Evolutionary conservation across 37 sponge, comb jelly and placozoan genomes (phyloP), one percentile per base, ranked within the genome.

Genomic region (Diacarnus erythraeanus): DNA sequence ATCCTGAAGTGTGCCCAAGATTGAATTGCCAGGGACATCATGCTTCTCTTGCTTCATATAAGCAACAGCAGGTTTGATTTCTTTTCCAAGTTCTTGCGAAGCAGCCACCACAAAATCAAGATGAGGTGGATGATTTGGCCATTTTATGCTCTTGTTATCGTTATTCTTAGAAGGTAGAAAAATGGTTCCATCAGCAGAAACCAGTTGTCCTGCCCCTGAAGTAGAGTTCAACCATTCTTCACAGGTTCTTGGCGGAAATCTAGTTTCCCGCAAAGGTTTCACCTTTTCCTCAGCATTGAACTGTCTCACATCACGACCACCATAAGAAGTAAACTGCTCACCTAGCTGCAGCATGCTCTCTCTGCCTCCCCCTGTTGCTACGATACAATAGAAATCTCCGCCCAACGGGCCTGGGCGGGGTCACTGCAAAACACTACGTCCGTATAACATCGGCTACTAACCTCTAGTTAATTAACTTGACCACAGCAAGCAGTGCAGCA

Each of bases 1-100:
- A 34, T 82, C 87, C 1, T 83, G 83, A 0, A 79, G 57, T 1
- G 59, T 29, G 1, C 87, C 83, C 31, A 82, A 51, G 1, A 68
- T 18, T 18, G 40, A 3, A 18, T 79, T 37, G 9, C 29, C 77
- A 30, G 2, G 61, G 61, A 6, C 27, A 18, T 61, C 61, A 35
- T 76, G 26, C 33, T 22, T 39, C 38, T 41, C 38, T 8, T 1
- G 23, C 37, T 21, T 69, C 36, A 2, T 29, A 71, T 17, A 39
- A 35, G 72, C 44, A 25, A 43, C 15, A 1, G 57, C 18, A 12
- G 18, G 15, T 30, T 29, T 30, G 57, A 17, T 22, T 33, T 21
- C 35, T 29, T n/a, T 10, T 56, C 66, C 51, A 43, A 51, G 72
- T 36, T 6, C 12, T 6, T 8, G 6, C 8, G 26, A 6, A 15